phyloP scores from a whole-genome alignment of 2,888 invertebrate species.

The Alcis repandata region DNA sequence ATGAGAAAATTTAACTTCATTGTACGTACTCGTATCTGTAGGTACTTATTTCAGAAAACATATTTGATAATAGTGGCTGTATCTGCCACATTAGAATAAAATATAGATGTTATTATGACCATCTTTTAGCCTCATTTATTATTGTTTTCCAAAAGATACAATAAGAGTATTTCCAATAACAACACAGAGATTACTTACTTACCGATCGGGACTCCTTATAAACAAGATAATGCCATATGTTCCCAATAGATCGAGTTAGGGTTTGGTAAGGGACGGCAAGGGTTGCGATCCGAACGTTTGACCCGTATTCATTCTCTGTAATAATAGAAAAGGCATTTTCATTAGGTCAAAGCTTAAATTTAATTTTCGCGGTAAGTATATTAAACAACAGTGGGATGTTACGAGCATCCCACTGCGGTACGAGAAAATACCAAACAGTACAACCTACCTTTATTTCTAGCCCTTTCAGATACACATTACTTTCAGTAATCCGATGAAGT shows the following conservation, averaged over 20 bases:
- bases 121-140: too few species aligned
- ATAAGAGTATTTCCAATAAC: constrained; percentile 8
- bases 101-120: too few species aligned
- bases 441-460: too few species aligned
- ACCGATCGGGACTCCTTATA: constrained; percentile 17
- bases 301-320: constrained; percentile 27
- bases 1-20: too few species aligned
- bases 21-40: too few species aligned
- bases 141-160: not conserved
- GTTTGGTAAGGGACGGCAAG: constrained; percentile 26
- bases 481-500: not conserved
- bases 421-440: not conserved
- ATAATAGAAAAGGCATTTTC: constrained; percentile 28
- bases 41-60: too few species aligned
- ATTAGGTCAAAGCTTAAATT: constrained; percentile 20
- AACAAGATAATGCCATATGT: constrained; percentile 29
- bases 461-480: too few species aligned
- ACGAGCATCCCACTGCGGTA: not conserved
- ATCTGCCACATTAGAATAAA: too few species aligned
- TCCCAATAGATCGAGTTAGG: constrained; percentile 24
- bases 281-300: constrained; percentile 26
- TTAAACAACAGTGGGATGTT: not conserved
- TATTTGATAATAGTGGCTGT: too few species aligned
- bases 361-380: not conserved
- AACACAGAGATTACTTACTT: constrained; percentile 15